A percentile compares a stretch with the other conserved stretches of the same genome.
These are phyloP conservation scores for Cyprinodon variegatus DNA, from an alignment of 2,113 vertebrate genomes.

Conservation along the genomic window DNA sequence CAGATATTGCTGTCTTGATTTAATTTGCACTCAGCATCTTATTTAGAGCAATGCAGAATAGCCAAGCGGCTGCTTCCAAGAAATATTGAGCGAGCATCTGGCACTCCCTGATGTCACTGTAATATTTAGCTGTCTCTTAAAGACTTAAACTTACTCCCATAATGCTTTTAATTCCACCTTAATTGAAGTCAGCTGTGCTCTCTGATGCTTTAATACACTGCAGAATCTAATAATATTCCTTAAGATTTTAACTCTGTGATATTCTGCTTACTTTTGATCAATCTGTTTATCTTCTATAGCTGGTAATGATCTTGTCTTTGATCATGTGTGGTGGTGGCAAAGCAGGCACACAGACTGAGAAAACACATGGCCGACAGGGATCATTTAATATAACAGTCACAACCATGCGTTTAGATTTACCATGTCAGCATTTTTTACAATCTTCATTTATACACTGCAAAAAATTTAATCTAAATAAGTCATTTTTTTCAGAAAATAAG, in stretches of 20 bases:
- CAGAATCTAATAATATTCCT: constrained; percentile 32
- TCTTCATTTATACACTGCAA: too few relatives aligned
- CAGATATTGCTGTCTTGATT: constrained; percentile 56
- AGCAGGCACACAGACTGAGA: neutral
- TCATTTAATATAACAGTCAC: neutral
- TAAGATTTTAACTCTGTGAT: constrained; percentile 7
- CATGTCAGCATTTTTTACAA: neutral
- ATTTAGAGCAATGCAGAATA: constrained; percentile 46
- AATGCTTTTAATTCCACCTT: constrained; percentile 71
- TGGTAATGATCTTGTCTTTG: neutral
- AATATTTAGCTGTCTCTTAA: constrained; percentile 78
- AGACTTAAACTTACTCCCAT: constrained; percentile 64
- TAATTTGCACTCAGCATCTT: constrained; percentile 65
- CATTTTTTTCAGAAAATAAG: too few relatives aligned
- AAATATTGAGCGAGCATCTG: constrained; percentile 86
- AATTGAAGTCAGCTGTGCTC: constrained; percentile 71
- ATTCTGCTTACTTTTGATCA: constrained; percentile 23
- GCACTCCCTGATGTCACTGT: constrained; percentile 85
- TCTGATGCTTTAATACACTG: constrained; percentile 52
- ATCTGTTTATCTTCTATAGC: constrained; percentile 2
- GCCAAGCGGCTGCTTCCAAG: constrained; percentile 79
- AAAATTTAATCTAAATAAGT: too few relatives aligned
- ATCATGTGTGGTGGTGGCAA: neutral
- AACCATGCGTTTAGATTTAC: neutral
- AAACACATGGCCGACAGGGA: neutral